Percentiles rank a stretch among this genome's conserved stretches.
phyloP scores from a whole-genome alignment of 2,888 invertebrate genomes.

The Nomada fabriciana region DNA sequence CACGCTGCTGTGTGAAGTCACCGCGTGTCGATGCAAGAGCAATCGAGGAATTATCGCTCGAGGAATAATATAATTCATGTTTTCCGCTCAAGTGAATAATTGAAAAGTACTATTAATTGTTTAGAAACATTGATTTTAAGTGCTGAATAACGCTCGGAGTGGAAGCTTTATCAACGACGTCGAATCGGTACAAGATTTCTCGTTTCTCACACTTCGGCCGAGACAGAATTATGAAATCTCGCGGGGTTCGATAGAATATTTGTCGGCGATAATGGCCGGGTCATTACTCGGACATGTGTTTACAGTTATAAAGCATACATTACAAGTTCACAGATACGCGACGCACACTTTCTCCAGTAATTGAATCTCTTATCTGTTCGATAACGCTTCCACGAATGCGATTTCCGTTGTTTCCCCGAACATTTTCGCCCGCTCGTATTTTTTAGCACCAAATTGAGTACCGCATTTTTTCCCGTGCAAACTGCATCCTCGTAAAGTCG shows the following conservation, averaged over 20 bases:
- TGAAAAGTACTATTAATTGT: too few species aligned
- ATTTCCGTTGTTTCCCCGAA: not conserved
- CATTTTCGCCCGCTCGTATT: not conserved
- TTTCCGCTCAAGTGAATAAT: too few species aligned
- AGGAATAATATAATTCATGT: not conserved
- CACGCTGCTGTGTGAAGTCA: not conserved
- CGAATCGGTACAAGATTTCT: not conserved
- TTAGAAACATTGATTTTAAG: too few species aligned
- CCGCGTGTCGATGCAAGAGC: not conserved
- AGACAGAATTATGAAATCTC: slow-evolving; percentile 6
- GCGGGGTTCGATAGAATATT: slow-evolving; percentile 6
- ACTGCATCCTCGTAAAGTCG: slow-evolving; percentile 1
- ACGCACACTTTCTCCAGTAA: slow-evolving; percentile 27
- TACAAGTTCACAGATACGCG: slow-evolving; percentile 24
- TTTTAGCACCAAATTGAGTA: too few species aligned
- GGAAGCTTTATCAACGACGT: not conserved
- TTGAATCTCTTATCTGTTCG: slow-evolving; percentile 46
- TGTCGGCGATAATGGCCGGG: slow-evolving; percentile 4
- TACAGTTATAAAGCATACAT: slow-evolving; percentile 44
- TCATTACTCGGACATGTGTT: slow-evolving; percentile 37
- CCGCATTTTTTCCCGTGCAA: not conserved
- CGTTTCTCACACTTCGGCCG: not conserved
- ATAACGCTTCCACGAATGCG: slow-evolving; percentile 18
- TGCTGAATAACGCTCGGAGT: too few species aligned
- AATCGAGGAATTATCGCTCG: not conserved